These are phyloP conservation scores for Pelodytes ibericus DNA, from an alignment of 2,797 vertebrate species.

Conservation along the genomic window DNA sequence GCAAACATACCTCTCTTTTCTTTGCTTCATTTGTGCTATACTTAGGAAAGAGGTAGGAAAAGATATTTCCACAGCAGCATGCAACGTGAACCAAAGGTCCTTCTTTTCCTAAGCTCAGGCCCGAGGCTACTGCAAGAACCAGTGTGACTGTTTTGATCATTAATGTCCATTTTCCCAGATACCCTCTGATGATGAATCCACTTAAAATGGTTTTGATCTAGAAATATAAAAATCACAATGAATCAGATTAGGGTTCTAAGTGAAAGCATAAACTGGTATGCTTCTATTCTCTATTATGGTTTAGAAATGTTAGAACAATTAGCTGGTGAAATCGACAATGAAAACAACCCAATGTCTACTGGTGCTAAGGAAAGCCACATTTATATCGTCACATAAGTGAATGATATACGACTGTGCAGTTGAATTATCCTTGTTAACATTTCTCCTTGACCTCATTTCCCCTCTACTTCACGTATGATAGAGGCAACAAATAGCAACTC, in stretches of 20 bases:
- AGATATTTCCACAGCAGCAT: constrained; percentile 99
- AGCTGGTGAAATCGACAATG: too few species aligned
- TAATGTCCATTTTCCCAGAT: constrained; percentile 97
- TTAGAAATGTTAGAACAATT: too few species aligned
- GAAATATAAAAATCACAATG: constrained; percentile 51
- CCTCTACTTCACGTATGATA: too few species aligned
- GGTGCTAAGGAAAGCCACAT: too few species aligned
- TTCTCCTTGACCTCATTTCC: too few species aligned
- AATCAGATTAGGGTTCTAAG: neutral
- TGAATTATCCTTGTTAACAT: too few species aligned
- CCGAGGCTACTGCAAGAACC: constrained; percentile 95
- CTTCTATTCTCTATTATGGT: too few species aligned
- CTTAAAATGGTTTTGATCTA: constrained; percentile 99
- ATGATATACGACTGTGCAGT: too few species aligned
- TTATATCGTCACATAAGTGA: too few species aligned
- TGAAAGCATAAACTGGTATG: too few species aligned
- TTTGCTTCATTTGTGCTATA: constrained; percentile 99
- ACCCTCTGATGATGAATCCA: constrained; percentile 97
- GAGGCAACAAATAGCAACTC: too few species aligned
- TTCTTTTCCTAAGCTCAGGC: constrained; percentile 97
- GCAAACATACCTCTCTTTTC: constrained; percentile 88
- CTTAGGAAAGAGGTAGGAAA: constrained; percentile 98
- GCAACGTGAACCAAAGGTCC: constrained; percentile 97
- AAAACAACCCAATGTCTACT: too few species aligned
- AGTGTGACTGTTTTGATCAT: constrained; percentile 98